Evolutionary conservation across 2,113 vertebrate species (phyloP), one percentile per base, ranked within the genome.

Genomic region (Hypomesus transpacificus): DNA sequence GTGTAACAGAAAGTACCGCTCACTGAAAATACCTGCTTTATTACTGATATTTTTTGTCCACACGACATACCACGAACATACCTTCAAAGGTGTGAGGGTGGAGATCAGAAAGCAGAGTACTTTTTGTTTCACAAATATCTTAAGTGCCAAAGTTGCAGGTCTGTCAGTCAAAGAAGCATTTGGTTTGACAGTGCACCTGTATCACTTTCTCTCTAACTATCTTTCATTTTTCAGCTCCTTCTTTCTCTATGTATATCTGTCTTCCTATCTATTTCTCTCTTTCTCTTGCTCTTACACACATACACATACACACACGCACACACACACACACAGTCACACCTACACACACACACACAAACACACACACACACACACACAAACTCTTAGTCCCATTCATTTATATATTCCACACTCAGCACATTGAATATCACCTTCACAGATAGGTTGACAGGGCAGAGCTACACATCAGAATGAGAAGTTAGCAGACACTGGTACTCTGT

Each of bases 351-450:
- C 52, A 62, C 57, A 9, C 14, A 39, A 24, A 54, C 58, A 66
- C 13, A 66, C 61, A 39, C 62, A 8, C 14, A 31, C 54, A 56
- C 22, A 75, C 62, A 52, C 31, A 28, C 39, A 63, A 22, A 57
- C 63, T 62, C 66, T 52, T 24, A 53, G 52, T 13, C 57, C 51
- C 28, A 16, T 14, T 1, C 46, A 71, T 80, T 68, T 77, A 39
- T 65, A 68, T 78, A 69, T 64, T 34, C 51, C 22, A 53, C 20
- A 65, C 68, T 72, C 52, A 64, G 76, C 65, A 66, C 60, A 73
- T 0, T 65, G 21, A 78, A 53, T 63, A 70, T 74, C 81, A 75
- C 80, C 77, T 80, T 78, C 71, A 77, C 75, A 75, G 73, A 66
- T 21, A 70, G 28, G 56, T 59, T 34, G 26, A 34, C 24, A 20